Evolutionary conservation across 2,888 invertebrate species (phyloP).

Genomic region (Drosophila silvestris): DNA sequence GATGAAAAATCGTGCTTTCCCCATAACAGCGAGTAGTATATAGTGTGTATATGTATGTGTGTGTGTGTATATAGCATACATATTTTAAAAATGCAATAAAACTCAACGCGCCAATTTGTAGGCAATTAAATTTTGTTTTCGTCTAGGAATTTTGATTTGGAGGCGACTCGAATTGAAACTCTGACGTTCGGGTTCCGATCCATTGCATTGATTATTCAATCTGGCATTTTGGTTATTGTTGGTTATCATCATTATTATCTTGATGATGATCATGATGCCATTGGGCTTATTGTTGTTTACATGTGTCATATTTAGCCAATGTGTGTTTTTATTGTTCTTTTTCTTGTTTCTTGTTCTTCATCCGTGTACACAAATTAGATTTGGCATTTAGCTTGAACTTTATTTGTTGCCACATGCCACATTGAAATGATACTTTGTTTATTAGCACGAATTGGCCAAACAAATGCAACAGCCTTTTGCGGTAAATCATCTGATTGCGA

Average conservation of each 20-base stretch:
- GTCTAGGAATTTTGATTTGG: constrained; percentile 60
- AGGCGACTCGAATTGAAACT: constrained; percentile 20
- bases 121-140: constrained; percentile 73
- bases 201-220: constrained; percentile 41
- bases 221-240: constrained; percentile 23
- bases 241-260: not conserved
- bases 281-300: constrained; percentile 74
- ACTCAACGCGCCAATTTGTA: constrained; percentile 78
- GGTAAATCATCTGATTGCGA: constrained; percentile 55
- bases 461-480: constrained; percentile 68
- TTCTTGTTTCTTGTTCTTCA: constrained; percentile 58
- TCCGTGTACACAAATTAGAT: not conserved
- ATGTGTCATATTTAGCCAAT: constrained; percentile 71
- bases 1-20: constrained; percentile 1
- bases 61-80: constrained; percentile 14
- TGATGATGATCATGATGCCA: constrained; percentile 34
- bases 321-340: constrained; percentile 46
- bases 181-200: constrained; percentile 48
- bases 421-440: constrained; percentile 70
- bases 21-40: not conserved
- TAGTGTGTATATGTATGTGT: constrained; percentile 4
- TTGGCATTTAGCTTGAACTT: constrained; percentile 29
- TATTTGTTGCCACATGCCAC: constrained; percentile 74
- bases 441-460: constrained; percentile 68
- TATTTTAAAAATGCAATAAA: constrained; percentile 68